Evolutionary conservation across 2,888 invertebrate genomes (phyloP).

Genomic region (Callinectes sapidus): DNA sequence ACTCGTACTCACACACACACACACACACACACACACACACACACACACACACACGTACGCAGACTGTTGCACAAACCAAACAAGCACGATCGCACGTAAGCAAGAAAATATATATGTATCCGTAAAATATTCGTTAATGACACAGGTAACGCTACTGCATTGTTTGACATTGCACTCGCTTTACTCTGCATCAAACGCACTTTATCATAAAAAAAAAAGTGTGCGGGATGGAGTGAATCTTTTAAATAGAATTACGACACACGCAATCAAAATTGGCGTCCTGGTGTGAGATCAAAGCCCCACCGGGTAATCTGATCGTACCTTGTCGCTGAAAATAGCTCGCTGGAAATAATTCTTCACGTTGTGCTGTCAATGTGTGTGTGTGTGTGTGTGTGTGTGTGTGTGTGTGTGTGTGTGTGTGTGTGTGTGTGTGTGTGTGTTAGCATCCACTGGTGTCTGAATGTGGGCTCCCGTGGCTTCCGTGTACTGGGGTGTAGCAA

Average conservation of each 20-base stretch:
- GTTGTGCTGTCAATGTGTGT: background rate
- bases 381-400: too few species aligned
- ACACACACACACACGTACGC: background rate
- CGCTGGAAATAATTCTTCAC: constrained; percentile 20
- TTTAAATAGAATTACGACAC: constrained; percentile 17
- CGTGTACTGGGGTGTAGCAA: background rate
- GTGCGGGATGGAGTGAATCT: constrained; percentile 26
- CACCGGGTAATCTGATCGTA: constrained; percentile 24
- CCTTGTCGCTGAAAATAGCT: background rate
- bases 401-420: too few species aligned
- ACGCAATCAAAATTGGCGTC: constrained; percentile 31
- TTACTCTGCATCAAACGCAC: constrained; percentile 20
- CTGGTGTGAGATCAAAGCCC: constrained; percentile 9
- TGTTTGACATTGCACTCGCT: background rate
- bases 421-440: too few species aligned
- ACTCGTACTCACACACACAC: background rate
- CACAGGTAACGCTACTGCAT: background rate
- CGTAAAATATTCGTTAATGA: background rate
- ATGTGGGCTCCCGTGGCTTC: too few species aligned
- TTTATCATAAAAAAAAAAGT: background rate
- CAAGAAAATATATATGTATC: background rate
- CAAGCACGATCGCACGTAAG: background rate
- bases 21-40: background rate
- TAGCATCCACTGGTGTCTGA: too few species aligned
- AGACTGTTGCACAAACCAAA: background rate